Base-by-base conservation (phyloP, 2,797 vertebrate genomes). In the Thalassophryne amazonica region DNA sequence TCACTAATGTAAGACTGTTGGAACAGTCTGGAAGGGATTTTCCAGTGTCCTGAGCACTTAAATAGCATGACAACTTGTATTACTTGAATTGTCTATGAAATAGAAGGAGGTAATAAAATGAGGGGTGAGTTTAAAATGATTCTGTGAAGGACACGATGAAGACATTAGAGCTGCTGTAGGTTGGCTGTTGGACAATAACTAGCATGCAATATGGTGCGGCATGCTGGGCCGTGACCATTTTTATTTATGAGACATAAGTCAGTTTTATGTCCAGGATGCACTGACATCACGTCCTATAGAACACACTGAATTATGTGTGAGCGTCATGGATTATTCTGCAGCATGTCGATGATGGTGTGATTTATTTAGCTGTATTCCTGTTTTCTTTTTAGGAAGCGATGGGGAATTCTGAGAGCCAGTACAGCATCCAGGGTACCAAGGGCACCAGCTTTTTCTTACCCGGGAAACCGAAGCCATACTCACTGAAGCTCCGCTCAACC, bases 361-460 rank as follows among this genome's bases (percentile, higher is more conserved):
- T 23, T 35, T 45, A 27, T 2, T 28, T 57, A 59, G 18, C 22
- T 2, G 27, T 23, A 34, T 38, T 18, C 37, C 37, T 32, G 50
- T n/a, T n/a, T 49, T 43, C 51, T 60, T 56, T 69, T 51, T 76
- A 89, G 91, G 87, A 68, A 56, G 90, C 65, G 51, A 98, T 98
- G 95, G 95, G 95, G 53, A 98, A 98, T 87, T 96, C 95, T 15
- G 95, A 98, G 88, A 98, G 95, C 81, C 95, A 97, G 36, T 98
- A 98, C 71, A 98, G 92, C 68, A 87, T 97, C 71, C 96, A 95
- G 76, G 93, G 92, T 49, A 81, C 92, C 5, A 94, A 93, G 88
- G 90, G 82, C 57, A 91, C 89, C 25, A 72, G 73, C 64, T 87
- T 72, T 48, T 41, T 89, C 33, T 52, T 91, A 37, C 60, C 91